These are phyloP conservation scores for Drosophila bunnanda DNA, from an alignment of 2,888 invertebrate genomes.

Conservation along the genomic window DNA sequence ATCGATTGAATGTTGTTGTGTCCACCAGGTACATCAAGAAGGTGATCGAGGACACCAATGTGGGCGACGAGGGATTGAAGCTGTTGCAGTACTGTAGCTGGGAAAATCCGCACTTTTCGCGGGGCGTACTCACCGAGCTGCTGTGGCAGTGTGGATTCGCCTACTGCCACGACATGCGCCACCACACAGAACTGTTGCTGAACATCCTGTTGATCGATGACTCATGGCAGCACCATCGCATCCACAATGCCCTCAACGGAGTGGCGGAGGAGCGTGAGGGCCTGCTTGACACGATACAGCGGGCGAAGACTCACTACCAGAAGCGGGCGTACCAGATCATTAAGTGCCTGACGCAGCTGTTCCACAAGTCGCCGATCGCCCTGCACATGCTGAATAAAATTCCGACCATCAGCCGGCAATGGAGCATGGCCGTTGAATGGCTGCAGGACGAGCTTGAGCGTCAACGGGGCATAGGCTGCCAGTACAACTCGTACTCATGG, in stretches of 20 bases:
- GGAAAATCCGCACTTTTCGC: slow-evolving; percentile 98
- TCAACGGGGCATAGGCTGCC: slow-evolving; percentile 86
- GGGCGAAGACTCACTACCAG: slow-evolving; percentile 97
- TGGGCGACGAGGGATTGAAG: slow-evolving; percentile 95
- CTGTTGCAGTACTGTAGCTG: slow-evolving; percentile 97
- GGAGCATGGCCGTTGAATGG: slow-evolving; percentile 96
- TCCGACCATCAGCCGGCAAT: slow-evolving; percentile 92
- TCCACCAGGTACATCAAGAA: slow-evolving; percentile 93
- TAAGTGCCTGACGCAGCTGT: slow-evolving; percentile 96
- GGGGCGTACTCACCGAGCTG: slow-evolving; percentile 94
- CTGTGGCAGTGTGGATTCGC: slow-evolving; percentile 95
- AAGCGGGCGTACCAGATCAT: slow-evolving; percentile 98
- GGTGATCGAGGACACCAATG: slow-evolving; percentile 96
- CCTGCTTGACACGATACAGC: slow-evolving; percentile 95
- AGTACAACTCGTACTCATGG: slow-evolving; percentile 94
- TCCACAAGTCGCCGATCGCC: slow-evolving; percentile 93
- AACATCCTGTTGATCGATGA: slow-evolving; percentile 96
- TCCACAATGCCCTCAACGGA: slow-evolving; percentile 97
- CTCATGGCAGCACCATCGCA: slow-evolving; percentile 97
- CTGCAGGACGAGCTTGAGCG: slow-evolving; percentile 96
- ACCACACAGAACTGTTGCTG: slow-evolving; percentile 95
- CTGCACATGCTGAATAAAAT: slow-evolving; percentile 91
- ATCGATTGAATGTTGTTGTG: not conserved
- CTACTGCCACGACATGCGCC: slow-evolving; percentile 96
- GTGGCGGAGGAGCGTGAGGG: slow-evolving; percentile 94